These are phyloP conservation scores for Calephelis nemesis DNA, from an alignment of 1,140 invertebrate species.

Conservation along the genomic window DNA sequence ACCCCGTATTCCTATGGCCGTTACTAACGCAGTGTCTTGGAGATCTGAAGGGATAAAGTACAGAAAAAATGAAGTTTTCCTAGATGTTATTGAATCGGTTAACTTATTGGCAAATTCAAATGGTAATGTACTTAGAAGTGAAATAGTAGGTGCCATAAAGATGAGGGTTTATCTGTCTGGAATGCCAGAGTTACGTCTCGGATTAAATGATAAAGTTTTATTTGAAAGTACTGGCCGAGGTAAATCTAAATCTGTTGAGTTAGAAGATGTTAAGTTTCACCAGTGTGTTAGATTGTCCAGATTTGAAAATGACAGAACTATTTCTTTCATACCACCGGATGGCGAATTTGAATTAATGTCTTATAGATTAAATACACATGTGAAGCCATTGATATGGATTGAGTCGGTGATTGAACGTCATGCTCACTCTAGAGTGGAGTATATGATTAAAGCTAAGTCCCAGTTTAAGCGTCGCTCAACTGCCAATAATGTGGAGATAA, in stretches of 20 bases:
- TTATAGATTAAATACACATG: constrained; percentile 97
- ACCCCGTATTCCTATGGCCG: constrained; percentile 98
- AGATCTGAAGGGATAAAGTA: constrained; percentile 99
- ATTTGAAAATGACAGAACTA: constrained; percentile 99
- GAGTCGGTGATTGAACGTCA: constrained; percentile 99
- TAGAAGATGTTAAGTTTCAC: constrained; percentile 99
- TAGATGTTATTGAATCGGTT: constrained; percentile 99
- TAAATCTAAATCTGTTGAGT: constrained; percentile 98
- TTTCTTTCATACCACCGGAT: constrained; percentile 99
- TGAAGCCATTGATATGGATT: constrained; percentile 99
- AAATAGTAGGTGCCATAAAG: constrained; percentile 99
- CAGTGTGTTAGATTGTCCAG: constrained; percentile 98
- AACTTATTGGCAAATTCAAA: constrained; percentile 98
- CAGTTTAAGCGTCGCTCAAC: constrained; percentile 99
- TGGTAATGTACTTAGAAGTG: constrained; percentile 98
- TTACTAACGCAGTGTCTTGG: constrained; percentile 99
- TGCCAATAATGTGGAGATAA: constrained; percentile 99
- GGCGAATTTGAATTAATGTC: constrained; percentile 99
- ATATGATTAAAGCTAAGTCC: constrained; percentile 99
- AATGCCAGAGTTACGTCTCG: constrained; percentile 99
- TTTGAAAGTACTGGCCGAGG: constrained; percentile 99
- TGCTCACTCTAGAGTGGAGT: constrained; percentile 98
- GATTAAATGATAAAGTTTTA: constrained; percentile 99
- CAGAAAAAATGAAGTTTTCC: constrained; percentile 99
- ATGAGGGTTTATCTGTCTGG: constrained; percentile 99